Evolutionary conservation across 1,140 invertebrate genomes (phyloP).

Genomic region (Diuraphis noxia): DNA sequence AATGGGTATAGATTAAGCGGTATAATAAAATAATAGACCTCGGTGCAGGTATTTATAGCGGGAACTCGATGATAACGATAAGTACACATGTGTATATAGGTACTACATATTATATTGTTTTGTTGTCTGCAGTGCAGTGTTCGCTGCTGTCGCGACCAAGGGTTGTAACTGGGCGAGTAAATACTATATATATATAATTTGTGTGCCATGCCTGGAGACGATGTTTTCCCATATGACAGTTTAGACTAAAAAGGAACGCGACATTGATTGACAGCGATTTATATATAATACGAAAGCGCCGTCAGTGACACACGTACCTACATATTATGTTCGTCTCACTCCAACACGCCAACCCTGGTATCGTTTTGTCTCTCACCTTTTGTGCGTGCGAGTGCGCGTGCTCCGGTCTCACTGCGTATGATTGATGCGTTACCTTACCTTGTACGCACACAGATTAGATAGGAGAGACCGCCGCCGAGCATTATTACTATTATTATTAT

Average conservation of each 20-base stretch:
- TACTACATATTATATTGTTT: background rate
- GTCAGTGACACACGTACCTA: slow-evolving; percentile 4
- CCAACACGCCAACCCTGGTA: background rate
- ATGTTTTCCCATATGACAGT: slow-evolving; percentile 49
- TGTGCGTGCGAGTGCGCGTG: slow-evolving; percentile 24
- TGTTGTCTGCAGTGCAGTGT: background rate
- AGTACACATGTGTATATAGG: background rate
- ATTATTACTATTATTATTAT: slow-evolving; percentile 31
- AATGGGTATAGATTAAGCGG: background rate
- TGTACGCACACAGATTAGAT: slow-evolving; percentile 36
- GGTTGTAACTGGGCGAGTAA: background rate
- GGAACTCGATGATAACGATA: background rate
- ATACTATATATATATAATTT: background rate
- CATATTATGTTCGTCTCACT: background rate
- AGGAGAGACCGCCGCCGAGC: slow-evolving; percentile 19
- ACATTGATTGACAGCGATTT: slow-evolving; percentile 53
- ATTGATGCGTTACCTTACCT: slow-evolving; percentile 37
- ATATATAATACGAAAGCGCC: slow-evolving; percentile 49
- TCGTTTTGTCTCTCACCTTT: background rate
- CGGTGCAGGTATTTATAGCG: background rate
- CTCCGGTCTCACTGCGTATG: slow-evolving; percentile 27
- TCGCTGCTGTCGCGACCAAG: background rate
- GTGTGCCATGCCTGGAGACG: background rate
- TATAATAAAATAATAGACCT: background rate
- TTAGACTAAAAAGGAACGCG: slow-evolving; percentile 50